Base-by-base conservation (phyloP, 1,140 invertebrate species). In the Coenobita brevimanus region DNA sequence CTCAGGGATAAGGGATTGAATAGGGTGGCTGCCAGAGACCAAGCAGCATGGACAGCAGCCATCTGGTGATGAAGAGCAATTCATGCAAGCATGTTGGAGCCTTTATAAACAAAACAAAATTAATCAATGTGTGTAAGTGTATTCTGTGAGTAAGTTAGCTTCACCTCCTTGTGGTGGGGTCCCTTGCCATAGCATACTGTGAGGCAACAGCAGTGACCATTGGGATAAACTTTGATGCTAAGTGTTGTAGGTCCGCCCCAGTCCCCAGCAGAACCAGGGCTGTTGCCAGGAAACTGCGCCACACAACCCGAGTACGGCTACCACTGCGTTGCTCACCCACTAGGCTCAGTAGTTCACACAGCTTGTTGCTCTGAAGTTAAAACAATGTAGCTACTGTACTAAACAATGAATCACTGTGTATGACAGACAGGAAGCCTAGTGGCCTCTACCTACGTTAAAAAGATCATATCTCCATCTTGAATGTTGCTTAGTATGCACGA, bases 101-200 rank as follows among this genome's bases (percentile, higher is more conserved):
- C n/a, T n/a, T n/a, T n/a, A n/a, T n/a, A n/a, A n/a, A n/a, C n/a
- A n/a, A n/a, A n/a, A n/a, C n/a, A n/a, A n/a, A n/a, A n/a, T n/a
- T n/a, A n/a, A n/a, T n/a, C n/a, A n/a, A n/a, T n/a, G n/a, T n/a
- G n/a, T n/a, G n/a, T n/a, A n/a, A n/a, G n/a, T 57, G 10, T 57
- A n/a, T 57, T 57, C 54, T 13, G 54, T 6, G 3, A 64, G 17
- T 3, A 64, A 6, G 30, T 21, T 6, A 76, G 15, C 46, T 75
- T n/a, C 15, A 81, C 85, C 85, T 87, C 71, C 64, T 69, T 2
- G 57, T 75, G 60, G 67, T 69, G n/a, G 85, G 27, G 57, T 87
- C 85, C 30, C 76, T 87, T 2, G 73, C 36, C 15, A 43, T 69
- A 36, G 38, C 57, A 21, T 67, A 71, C 6, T 71, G 33, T 30